A percentile compares a stretch with the other conserved stretches of the same genome.
Conservation (phyloP, 1,140 invertebrate species). For the Lordiphosa clarofinis region DNA sequence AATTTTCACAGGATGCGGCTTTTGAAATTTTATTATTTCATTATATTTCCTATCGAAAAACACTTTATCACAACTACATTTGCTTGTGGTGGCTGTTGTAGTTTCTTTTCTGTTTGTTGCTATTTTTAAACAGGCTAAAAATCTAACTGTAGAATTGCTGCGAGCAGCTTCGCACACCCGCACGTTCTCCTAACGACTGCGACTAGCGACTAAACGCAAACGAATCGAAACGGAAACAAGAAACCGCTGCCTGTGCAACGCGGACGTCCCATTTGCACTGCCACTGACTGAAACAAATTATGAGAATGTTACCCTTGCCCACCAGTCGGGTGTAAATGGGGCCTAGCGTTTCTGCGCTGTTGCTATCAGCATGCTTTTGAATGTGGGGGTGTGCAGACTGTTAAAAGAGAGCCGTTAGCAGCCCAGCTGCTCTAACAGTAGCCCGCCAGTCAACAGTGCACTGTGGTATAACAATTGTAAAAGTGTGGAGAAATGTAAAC, state of each 20-base stretch:
- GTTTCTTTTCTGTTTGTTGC: constrained; percentile 29
- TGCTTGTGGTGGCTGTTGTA: constrained; percentile 5
- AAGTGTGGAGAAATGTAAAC: too few relatives aligned
- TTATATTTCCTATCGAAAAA: constrained; percentile 3
- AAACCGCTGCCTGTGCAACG: constrained; percentile 33
- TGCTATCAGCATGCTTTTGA: neutral
- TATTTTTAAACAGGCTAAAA: constrained; percentile 52
- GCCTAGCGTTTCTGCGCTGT: neutral
- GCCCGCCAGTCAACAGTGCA: constrained; percentile 5
- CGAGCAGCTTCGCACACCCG: constrained; percentile 28
- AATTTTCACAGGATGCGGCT: constrained; percentile 62
- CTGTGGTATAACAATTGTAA: neutral
- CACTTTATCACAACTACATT: constrained; percentile 7
- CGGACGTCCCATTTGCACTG: constrained; percentile 30
- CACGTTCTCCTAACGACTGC: constrained; percentile 35
- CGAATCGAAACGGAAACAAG: constrained; percentile 44
- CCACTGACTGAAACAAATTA: constrained; percentile 4
- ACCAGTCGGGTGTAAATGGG: constrained; percentile 2
- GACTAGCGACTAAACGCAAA: constrained; percentile 31
- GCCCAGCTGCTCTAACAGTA: constrained; percentile 17
- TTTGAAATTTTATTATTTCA: constrained; percentile 2
- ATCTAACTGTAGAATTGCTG: constrained; percentile 58
- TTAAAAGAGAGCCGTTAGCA: constrained; percentile 1
- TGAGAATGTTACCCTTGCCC: neutral
- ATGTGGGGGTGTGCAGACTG: constrained; percentile 7